Evolutionary conservation across 2,113 vertebrate species (phyloP).

Genomic region (Syngnathus scovelli): DNA sequence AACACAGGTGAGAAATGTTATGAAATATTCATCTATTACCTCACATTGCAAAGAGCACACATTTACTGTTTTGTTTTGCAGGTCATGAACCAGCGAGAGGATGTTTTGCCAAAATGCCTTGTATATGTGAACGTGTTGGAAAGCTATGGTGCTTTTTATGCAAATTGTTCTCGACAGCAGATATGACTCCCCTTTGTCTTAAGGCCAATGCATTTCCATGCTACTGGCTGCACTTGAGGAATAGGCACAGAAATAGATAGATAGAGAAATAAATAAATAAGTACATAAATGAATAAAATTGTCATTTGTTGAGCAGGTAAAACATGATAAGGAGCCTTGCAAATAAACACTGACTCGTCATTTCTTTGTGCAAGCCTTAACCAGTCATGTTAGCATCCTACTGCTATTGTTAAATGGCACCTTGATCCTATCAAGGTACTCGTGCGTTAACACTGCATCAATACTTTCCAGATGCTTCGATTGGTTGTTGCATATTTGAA

Average conservation of each 20-base stretch:
- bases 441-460: too few species aligned
- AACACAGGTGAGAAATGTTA: constrained; percentile 31
- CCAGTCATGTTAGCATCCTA: too few species aligned
- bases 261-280: background rate
- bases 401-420: too few species aligned
- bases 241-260: background rate
- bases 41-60: constrained; percentile 12
- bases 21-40: constrained; percentile 47
- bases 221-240: background rate
- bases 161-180: constrained; percentile 6
- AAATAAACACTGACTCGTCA: too few species aligned
- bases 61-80: constrained; percentile 30
- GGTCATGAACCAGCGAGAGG: constrained; percentile 16
- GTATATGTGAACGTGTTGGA: constrained; percentile 15
- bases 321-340: too few species aligned
- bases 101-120: constrained; percentile 19
- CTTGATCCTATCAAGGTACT: too few species aligned
- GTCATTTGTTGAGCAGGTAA: too few species aligned
- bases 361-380: too few species aligned
- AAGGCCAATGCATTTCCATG: background rate
- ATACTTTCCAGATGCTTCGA: too few species aligned
- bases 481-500: too few species aligned
- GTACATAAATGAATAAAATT: too few species aligned
- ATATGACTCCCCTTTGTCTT: constrained; percentile 1
- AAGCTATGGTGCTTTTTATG: constrained; percentile 14